Evolutionary conservation across 2,113 vertebrate genomes (phyloP).

Genomic region (Trichechus manatus): DNA sequence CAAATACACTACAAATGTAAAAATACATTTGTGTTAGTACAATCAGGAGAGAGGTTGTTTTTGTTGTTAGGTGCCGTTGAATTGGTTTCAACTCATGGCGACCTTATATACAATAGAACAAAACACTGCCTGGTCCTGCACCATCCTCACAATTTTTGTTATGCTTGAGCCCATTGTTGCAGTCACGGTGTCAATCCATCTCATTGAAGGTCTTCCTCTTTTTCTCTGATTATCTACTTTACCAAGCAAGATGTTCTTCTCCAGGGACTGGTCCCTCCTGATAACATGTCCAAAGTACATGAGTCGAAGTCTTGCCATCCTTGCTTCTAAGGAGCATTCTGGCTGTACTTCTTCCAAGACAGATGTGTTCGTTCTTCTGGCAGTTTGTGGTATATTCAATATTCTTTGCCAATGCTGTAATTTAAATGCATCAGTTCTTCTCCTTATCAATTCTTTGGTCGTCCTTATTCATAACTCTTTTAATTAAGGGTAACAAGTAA

Average conservation of each 20-base stretch:
- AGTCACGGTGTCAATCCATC: not conserved
- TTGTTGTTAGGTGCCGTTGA: not conserved
- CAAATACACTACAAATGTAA: not conserved
- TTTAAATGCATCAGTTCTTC: not conserved
- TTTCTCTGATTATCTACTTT: not conserved
- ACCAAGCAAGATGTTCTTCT: not conserved
- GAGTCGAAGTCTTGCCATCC: not conserved
- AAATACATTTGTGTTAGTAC: not conserved
- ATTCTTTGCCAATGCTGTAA: not conserved
- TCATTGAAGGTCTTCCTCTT: not conserved
- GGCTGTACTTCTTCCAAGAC: not conserved
- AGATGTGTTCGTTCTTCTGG: not conserved
- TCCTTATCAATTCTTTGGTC: not conserved
- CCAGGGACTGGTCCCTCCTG: not conserved
- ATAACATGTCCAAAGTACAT: not conserved
- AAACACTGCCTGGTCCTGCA: not conserved
- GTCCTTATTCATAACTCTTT: not conserved
- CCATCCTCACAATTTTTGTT: not conserved
- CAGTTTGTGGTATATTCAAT: not conserved
- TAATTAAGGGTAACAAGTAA: not conserved
- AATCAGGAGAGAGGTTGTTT: not conserved
- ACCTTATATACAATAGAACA: not conserved
- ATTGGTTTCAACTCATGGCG: not conserved
- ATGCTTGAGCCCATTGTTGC: not conserved
- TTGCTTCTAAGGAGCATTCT: not conserved